phyloP scores from a whole-genome alignment of 1,140 invertebrate genomes.

The Papilio xuthus region DNA sequence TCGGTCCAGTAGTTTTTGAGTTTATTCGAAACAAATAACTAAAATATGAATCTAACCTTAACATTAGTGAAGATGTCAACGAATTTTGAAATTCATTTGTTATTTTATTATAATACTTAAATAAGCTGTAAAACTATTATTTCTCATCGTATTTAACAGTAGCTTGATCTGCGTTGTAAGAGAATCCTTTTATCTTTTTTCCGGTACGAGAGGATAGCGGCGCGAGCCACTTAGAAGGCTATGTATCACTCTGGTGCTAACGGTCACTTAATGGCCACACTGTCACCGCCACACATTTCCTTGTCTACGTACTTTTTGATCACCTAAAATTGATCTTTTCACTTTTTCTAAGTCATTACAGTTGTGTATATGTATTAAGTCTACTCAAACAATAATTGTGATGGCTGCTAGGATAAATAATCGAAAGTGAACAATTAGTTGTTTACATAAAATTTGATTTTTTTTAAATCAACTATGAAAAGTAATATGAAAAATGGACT shows the following conservation, averaged over 20 bases:
- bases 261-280: conserved; percentile 18
- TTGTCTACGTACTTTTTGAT: conserved; percentile 3
- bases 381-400: too few species aligned
- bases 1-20: too few species aligned
- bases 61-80: too few species aligned
- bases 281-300: conserved; percentile 18
- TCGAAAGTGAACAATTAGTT: too few species aligned
- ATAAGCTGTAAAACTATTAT: not conserved
- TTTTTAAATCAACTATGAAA: too few species aligned
- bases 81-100: too few species aligned
- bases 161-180: not conserved
- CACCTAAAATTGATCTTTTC: not conserved
- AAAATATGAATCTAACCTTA: too few species aligned
- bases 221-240: not conserved
- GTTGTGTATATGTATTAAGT: not conserved
- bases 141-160: not conserved
- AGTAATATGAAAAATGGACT: too few species aligned
- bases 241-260: conserved; percentile 10
- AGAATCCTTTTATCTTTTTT: conserved; percentile 11
- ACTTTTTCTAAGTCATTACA: not conserved
- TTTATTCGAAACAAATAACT: too few species aligned
- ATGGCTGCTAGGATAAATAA: too few species aligned
- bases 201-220: not conserved
- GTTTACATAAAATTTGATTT: too few species aligned
- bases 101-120: too few species aligned